These are phyloP conservation scores for Geotrupes spiniger DNA, from an alignment of 2,888 invertebrate species.

Conservation along the genomic window DNA sequence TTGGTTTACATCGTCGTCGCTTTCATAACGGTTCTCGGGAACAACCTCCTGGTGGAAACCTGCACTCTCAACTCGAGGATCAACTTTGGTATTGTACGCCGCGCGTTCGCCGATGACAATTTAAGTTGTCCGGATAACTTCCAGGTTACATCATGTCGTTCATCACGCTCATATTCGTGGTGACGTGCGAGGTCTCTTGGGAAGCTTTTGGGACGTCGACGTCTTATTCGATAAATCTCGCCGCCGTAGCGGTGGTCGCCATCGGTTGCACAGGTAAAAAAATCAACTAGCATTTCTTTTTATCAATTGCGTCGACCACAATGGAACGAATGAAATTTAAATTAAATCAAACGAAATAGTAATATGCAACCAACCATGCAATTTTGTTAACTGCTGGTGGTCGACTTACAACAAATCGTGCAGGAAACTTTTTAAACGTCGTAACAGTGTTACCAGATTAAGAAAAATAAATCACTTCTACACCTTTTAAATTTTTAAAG, in stretches of 20 bases:
- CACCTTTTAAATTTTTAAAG: no score
- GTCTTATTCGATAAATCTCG: conserved; percentile 79
- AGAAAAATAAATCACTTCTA: no score
- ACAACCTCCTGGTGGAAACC: conserved; percentile 80
- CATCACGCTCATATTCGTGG: conserved; percentile 76
- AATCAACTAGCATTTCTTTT: no score
- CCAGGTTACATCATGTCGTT: conserved; percentile 79
- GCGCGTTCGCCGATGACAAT: conserved; percentile 1
- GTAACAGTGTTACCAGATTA: no score
- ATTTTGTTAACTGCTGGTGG: no score
- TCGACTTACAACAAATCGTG: no score
- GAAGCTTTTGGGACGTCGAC: conserved; percentile 74
- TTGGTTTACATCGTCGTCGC: conserved; percentile 89
- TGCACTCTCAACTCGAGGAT: conserved; percentile 81
- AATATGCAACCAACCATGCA: no score
- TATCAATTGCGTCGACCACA: no score
- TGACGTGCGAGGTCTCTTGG: conserved; percentile 84
- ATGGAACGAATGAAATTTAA: no score
- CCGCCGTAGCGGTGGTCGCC: conserved; percentile 81
- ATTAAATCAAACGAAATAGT: no score
- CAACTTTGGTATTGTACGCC: conserved; percentile 81
- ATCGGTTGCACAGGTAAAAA: conserved; percentile 75
- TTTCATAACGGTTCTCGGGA: conserved; percentile 80
- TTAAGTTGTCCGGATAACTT: conserved; percentile 30
- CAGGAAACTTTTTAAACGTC: no score